phyloP scores from a whole-genome alignment of 2,113 vertebrate species.

The Galbula dea region DNA sequence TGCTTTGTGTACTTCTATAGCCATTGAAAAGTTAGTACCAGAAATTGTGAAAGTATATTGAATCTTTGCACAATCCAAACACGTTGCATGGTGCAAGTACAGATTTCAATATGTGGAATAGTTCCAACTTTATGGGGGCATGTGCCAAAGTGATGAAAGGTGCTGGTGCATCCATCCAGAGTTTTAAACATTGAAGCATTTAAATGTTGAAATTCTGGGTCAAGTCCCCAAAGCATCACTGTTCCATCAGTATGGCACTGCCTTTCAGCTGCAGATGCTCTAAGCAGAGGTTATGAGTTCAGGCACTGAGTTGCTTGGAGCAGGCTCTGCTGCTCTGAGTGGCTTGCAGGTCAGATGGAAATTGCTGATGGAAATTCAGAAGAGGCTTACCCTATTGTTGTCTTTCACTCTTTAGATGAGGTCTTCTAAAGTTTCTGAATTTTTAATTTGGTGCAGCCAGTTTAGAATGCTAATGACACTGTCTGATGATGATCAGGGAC shows the following conservation, averaged over 20 bases:
- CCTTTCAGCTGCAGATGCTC: not conserved
- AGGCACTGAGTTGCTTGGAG: not conserved
- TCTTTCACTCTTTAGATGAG: not conserved
- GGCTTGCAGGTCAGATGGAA: not conserved
- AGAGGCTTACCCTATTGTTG: not conserved
- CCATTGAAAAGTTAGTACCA: not conserved
- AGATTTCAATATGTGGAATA: not conserved
- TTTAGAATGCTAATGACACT: conserved; percentile 15
- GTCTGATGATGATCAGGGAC: not conserved
- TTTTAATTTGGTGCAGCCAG: not conserved
- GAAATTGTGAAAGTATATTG: not conserved
- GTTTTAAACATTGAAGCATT: not conserved
- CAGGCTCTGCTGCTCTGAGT: not conserved
- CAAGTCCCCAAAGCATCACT: not conserved
- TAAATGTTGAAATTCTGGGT: not conserved
- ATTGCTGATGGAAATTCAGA: not conserved
- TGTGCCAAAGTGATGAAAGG: not conserved
- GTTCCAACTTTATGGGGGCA: not conserved
- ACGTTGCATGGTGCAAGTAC: not conserved
- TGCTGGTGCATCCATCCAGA: accelerated
- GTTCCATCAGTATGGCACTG: not conserved
- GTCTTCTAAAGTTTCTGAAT: not conserved
- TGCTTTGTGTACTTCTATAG: not conserved
- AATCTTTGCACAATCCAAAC: not conserved
- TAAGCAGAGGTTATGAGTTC: not conserved